Evolutionary conservation across 2,113 vertebrate genomes (phyloP), one percentile per base, ranked within the genome.

Genomic region (Zapornia atra): DNA sequence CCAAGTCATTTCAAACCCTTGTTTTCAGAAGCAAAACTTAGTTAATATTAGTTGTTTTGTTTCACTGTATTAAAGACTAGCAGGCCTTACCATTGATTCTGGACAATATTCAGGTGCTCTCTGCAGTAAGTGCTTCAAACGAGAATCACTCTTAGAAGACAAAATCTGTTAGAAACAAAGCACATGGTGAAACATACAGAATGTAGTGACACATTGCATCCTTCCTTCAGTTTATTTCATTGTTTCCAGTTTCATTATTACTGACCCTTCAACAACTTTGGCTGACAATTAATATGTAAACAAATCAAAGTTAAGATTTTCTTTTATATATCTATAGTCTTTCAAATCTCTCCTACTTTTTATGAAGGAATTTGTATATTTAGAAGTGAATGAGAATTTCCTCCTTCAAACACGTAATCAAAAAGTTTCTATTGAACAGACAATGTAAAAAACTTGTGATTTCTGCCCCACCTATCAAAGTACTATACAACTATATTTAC

Each of bases 91-190:
- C 99, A 99, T 98, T 88, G 98, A 98, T 95, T 98, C 98, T 28
- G 99, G 99, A 93, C 99, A 99, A 97, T 99, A 99, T 81, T 99
- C 98, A 59, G 99, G 99, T 95, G 99, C 98, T 95, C 99, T 98
- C 89, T 98, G 99, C 72, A 99, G 97, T 53, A 99, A 98, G 95
- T 99, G 99, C 96, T 99, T 99, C 93, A 99, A 97, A 92, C 98
- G 99, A 36, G 99, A 99, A 97, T 99, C 99, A 93, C 99, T 99
- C 98, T 99, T 99, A 96, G 99, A 99, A 69, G 98, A 98, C 80
- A 99, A 97, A 92, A 99, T 99, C 99, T 99, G 97, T 77, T 86
- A 82, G 81, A 88, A 92, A 92, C 29, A 96, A 94, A 66, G 28
- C 22, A 89, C 44, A 82, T n/a, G 72, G 85, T 95, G 40, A 90